Evolutionary conservation across 2,888 invertebrate species (phyloP).

Genomic region (Leptothorax acervorum): DNA sequence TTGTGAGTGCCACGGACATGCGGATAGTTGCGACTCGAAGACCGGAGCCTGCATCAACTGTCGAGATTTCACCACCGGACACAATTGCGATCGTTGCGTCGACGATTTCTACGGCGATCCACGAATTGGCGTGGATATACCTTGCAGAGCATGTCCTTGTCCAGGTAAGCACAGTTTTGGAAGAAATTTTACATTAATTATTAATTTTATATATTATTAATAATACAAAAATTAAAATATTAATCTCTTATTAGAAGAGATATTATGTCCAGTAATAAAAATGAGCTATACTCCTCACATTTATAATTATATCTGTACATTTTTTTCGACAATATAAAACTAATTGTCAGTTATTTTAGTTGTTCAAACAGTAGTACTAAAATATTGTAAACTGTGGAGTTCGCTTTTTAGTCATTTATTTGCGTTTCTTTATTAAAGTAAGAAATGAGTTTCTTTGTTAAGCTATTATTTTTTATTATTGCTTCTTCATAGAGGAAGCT

Average conservation of each 20-base stretch:
- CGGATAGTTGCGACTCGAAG: conserved; percentile 95
- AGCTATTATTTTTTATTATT: not conserved
- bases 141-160: conserved; percentile 97
- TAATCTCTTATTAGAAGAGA: too few species aligned
- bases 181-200: not conserved
- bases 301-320: not conserved
- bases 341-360: too few species aligned
- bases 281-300: not conserved
- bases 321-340: too few species aligned
- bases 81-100: conserved; percentile 95
- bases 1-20: conserved; percentile 99
- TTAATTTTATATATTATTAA: not conserved
- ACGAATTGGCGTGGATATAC: conserved; percentile 94
- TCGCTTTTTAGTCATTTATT: not conserved
- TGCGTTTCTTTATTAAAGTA: not conserved
- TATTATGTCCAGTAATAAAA: not conserved
- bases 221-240: too few species aligned
- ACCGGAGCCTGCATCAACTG: conserved; percentile 96
- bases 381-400: not conserved
- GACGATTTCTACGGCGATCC: conserved; percentile 99
- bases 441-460: not conserved
- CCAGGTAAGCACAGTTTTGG: conserved; percentile 89
- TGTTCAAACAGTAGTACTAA: not conserved
- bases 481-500: too few species aligned
- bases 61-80: conserved; percentile 94